Conservation (phyloP, 2,888 invertebrate genomes). For the Cantharis flavilabris region DNA sequence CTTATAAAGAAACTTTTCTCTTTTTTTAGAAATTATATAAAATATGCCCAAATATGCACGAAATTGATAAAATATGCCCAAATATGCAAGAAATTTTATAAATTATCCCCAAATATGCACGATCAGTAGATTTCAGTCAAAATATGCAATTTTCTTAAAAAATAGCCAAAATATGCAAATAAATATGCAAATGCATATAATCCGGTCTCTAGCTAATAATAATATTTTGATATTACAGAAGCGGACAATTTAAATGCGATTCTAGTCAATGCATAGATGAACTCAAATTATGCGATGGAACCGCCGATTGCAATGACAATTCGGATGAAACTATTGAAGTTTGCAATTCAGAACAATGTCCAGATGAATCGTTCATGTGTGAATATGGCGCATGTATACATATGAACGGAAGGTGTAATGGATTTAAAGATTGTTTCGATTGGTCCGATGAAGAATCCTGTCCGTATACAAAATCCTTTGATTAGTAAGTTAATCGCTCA, state of each 20-base stretch:
- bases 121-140: no score
- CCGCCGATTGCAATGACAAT: constrained; percentile 52
- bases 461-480: neutral
- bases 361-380: constrained; percentile 40
- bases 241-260: constrained; percentile 33
- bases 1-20: no score
- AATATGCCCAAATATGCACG: no score
- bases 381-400: constrained; percentile 53
- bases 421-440: constrained; percentile 55
- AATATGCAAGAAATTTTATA: no score
- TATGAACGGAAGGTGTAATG: constrained; percentile 54
- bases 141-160: no score
- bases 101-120: no score
- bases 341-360: constrained; percentile 30
- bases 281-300: constrained; percentile 55
- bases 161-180: no score
- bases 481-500: neutral
- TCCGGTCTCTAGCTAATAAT: no score
- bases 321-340: constrained; percentile 54
- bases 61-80: no score
- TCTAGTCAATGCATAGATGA: constrained; percentile 52
- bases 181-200: no score
- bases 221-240: neutral
- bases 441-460: constrained; percentile 14
- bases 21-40: no score